Evolutionary conservation across 2,113 vertebrate species (phyloP), one percentile per base, ranked within the genome.

Genomic region (Ploceus nigricollis): DNA sequence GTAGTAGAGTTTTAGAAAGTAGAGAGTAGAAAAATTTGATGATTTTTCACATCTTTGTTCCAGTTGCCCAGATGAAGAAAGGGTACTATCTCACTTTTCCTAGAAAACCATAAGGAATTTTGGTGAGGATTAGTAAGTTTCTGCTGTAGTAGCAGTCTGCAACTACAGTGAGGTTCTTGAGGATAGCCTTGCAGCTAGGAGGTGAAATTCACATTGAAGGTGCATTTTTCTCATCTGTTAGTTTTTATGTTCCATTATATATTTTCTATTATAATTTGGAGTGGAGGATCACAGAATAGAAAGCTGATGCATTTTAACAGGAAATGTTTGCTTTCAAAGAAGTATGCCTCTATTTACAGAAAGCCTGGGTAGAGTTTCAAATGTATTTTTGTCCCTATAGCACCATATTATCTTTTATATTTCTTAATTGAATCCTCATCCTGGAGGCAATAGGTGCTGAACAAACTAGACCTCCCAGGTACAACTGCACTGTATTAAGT

Each of bases 361-460:
- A 91, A 92, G 37, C 57, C 66, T 79, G 45, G 31, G 9, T 57
- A 96, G 84, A 87, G n/a, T 92, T 84, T 86, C 92, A 92, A 70
- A 90, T 91, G 50, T 94, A 58, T 37, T 90, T 79, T 83, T 77
- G 79, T 81, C 51, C 86, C 86, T 85, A 54, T 77, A 91, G 72
- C 54, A 93, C 48, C 70, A 58, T 56, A 95, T 88, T 89, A 93
- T 93, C 93, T 92, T 93, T 87, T 88, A 61, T 93, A 93, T 93
- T 96, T 92, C 73, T 89, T 94, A 95, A 89, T 89, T 93, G 86
- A 92, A 95, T 92, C 75, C 58, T 93, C 69, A 83, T 94, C 89
- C 77, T 75, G 71, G 73, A 94, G 91, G 76, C 82, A 95, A 58
- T 61, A 93, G 83, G 35, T 79, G 47, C 70, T 82, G 77, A 95